These are phyloP conservation scores for Cyprinodon brontotheroides DNA, from an alignment of 2,113 vertebrate species.

Conservation along the genomic window DNA sequence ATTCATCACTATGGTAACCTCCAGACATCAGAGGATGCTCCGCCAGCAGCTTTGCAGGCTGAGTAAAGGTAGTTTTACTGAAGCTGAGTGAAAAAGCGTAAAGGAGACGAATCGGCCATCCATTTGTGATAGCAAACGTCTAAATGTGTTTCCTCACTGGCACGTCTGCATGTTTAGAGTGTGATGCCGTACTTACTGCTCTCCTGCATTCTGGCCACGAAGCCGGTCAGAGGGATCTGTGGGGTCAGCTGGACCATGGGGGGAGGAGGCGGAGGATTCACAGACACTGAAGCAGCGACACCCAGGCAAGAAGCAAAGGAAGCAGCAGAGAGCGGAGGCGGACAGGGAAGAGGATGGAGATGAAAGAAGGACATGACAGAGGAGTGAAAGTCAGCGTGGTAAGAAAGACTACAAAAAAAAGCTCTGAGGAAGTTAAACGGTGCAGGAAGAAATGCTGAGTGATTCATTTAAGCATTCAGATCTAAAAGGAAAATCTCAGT, in stretches of 20 bases:
- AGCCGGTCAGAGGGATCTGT: slow-evolving; percentile 99
- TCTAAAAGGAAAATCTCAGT: slow-evolving; percentile 2
- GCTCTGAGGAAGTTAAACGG: slow-evolving; percentile 37
- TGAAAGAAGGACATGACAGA: slow-evolving; percentile 1
- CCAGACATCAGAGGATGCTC: slow-evolving; percentile 39
- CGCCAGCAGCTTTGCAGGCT: neutral
- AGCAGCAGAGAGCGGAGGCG: slow-evolving; percentile 37
- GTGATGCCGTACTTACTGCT: slow-evolving; percentile 91
- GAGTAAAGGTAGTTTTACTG: slow-evolving; percentile 41
- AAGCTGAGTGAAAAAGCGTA: slow-evolving; percentile 37
- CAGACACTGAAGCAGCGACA: slow-evolving; percentile 90
- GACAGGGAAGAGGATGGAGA: slow-evolving; percentile 20
- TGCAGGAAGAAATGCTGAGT: slow-evolving; percentile 36
- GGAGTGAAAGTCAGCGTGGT: slow-evolving; percentile 14
- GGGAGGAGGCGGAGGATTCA: slow-evolving; percentile 96
- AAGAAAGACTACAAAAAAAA: slow-evolving; percentile 18
- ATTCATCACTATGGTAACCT: slow-evolving; percentile 67
- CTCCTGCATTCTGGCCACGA: slow-evolving; percentile 99
- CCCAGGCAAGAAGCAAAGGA: slow-evolving; percentile 47
- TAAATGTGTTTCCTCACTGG: neutral
- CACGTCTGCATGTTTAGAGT: neutral
- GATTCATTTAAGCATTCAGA: slow-evolving; percentile 22
- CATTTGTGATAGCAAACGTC: too few relatives aligned
- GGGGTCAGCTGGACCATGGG: slow-evolving; percentile 99
- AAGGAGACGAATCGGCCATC: neutral